A percentile compares a stretch with the other conserved stretches of the same genome.
These are phyloP conservation scores for Thereva nobilitata DNA, from an alignment of 2,888 invertebrate genomes.

Conservation along the genomic window DNA sequence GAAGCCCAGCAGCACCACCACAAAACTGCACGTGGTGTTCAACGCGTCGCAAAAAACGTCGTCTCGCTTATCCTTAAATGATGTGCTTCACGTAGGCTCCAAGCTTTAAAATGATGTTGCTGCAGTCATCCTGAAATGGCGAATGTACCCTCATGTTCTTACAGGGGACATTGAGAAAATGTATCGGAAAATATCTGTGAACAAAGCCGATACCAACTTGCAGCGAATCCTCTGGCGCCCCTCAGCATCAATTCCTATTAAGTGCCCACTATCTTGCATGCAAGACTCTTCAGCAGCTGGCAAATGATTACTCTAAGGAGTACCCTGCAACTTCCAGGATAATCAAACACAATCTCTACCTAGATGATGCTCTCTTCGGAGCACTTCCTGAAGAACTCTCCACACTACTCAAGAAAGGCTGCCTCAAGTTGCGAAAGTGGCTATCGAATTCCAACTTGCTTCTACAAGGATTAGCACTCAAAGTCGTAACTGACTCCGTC, in stretches of 20 bases:
- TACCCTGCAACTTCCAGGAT: too few species aligned
- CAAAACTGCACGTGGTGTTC: background rate
- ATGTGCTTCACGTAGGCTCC: background rate
- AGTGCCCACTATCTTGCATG: background rate
- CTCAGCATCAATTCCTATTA: too few species aligned
- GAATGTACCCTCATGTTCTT: background rate
- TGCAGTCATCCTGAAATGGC: background rate
- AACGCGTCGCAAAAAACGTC: background rate
- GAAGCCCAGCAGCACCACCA: background rate
- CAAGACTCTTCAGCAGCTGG: slow-evolving; percentile 2
- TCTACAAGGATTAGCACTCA: too few species aligned
- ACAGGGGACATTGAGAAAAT: background rate
- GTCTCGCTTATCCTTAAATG: background rate
- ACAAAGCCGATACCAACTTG: background rate
- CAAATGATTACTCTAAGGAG: background rate
- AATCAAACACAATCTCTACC: too few species aligned
- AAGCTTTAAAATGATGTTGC: background rate
- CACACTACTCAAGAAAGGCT: too few species aligned
- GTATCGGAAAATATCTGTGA: background rate
- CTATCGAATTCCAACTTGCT: too few species aligned
- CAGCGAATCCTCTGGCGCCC: background rate
- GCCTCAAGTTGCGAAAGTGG: too few species aligned
- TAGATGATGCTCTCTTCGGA: too few species aligned
- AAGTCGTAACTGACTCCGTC: too few species aligned
- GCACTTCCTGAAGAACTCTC: too few species aligned